Percentiles rank a stretch among this genome's conserved stretches.
Evolutionary conservation across 1,140 invertebrate species (phyloP).

Genomic region (Ostrea denselamellosa): DNA sequence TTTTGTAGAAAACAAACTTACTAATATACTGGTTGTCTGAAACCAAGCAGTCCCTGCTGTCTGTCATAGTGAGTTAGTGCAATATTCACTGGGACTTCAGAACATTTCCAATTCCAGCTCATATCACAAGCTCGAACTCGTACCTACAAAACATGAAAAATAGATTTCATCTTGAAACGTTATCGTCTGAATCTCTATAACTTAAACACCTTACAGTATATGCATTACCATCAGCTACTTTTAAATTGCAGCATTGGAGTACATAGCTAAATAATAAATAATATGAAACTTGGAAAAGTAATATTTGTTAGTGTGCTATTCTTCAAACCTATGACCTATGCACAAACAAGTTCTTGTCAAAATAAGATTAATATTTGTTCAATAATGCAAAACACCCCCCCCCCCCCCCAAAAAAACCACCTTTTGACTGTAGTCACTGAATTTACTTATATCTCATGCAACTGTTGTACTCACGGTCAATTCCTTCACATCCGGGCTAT

Average conservation of each 20-base stretch:
- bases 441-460: too few relatives aligned
- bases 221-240: too few relatives aligned
- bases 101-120: conserved; percentile 63
- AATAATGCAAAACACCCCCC: too few relatives aligned
- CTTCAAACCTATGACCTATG: background rate
- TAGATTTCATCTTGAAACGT: background rate
- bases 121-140: conserved; percentile 59
- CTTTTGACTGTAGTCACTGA: too few relatives aligned
- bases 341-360: background rate
- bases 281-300: too few relatives aligned
- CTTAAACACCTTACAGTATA: too few relatives aligned
- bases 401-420: too few relatives aligned
- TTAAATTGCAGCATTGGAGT: too few relatives aligned
- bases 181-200: background rate
- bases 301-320: too few relatives aligned
- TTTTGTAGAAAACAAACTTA: conserved; percentile 47
- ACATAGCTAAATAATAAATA: background rate
- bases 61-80: conserved; percentile 54
- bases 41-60: conserved; percentile 52
- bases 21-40: conserved; percentile 60
- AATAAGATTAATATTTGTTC: too few relatives aligned
- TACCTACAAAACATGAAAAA: conserved; percentile 51
- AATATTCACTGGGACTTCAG: conserved; percentile 54
- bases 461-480: background rate
- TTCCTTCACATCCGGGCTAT: background rate